Percentiles rank a stretch among this genome's conserved stretches.
Evolutionary conservation across 1,140 invertebrate species (phyloP).

Genomic region (Camponotus floridanus): DNA sequence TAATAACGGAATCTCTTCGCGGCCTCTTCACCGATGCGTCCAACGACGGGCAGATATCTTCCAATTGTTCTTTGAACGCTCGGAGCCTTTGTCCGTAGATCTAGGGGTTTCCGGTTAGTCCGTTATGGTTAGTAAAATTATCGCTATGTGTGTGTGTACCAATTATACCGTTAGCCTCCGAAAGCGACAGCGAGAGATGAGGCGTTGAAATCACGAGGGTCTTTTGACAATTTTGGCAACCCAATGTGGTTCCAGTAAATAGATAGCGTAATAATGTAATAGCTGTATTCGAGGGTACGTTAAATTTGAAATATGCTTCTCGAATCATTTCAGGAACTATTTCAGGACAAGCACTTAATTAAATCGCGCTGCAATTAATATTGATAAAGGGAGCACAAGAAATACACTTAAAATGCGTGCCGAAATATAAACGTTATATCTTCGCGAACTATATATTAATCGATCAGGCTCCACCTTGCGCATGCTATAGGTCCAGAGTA

Average conservation of each 20-base stretch:
- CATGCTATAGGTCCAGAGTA: constrained; percentile 27
- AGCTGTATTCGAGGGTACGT: constrained; percentile 33
- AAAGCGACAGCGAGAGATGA: constrained; percentile 72
- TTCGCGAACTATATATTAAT: constrained; percentile 22
- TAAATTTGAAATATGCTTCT: constrained; percentile 17
- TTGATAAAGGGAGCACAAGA: not conserved
- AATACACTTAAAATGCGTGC: not conserved
- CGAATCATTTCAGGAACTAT: too few species aligned
- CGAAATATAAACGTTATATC: constrained; percentile 22
- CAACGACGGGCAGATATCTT: constrained; percentile 94
- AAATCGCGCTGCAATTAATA: constrained; percentile 44
- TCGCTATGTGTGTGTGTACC: constrained; percentile 61
- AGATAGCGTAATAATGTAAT: constrained; percentile 45
- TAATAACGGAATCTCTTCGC: constrained; percentile 82
- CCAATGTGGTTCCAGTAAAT: constrained; percentile 73
- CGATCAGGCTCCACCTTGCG: constrained; percentile 11
- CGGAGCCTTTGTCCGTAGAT: constrained; percentile 95
- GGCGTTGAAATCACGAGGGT: constrained; percentile 2
- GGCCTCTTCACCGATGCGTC: constrained; percentile 88
- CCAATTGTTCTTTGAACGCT: constrained; percentile 95
- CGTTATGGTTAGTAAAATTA: constrained; percentile 84
- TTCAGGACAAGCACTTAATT: constrained; percentile 32
- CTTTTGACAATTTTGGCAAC: constrained; percentile 61
- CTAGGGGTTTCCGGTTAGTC: constrained; percentile 87
- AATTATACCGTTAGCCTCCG: constrained; percentile 77